Evolutionary conservation across 1,140 invertebrate species (phyloP).

Genomic region (Drosophila sp.): DNA sequence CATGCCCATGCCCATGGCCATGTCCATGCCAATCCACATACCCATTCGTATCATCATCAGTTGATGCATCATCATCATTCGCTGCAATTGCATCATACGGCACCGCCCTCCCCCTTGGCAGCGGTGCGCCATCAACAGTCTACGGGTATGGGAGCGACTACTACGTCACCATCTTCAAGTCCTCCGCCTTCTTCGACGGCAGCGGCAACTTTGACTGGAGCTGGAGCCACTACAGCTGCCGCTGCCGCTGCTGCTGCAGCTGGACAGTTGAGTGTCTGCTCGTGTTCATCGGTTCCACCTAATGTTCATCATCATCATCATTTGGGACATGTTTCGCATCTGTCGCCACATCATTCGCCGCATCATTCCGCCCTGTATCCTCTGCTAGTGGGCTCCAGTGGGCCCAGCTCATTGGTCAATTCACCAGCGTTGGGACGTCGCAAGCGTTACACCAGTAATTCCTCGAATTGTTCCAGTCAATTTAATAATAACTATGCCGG

Average conservation of each 20-base stretch:
- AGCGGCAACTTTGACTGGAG: constrained; percentile 23
- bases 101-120: constrained; percentile 63
- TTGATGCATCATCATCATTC: constrained; percentile 55
- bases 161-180: constrained; percentile 2
- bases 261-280: constrained; percentile 40
- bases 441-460: constrained; percentile 81
- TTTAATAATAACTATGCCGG: constrained; percentile 88
- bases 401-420: constrained; percentile 78
- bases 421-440: constrained; percentile 75
- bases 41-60: constrained; percentile 55
- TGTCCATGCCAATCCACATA: constrained; percentile 10
- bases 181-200: constrained; percentile 25
- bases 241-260: constrained; percentile 3
- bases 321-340: constrained; percentile 46
- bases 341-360: constrained; percentile 55
- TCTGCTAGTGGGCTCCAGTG: constrained; percentile 61
- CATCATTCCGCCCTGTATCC: constrained; percentile 71
- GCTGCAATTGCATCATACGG: constrained; percentile 62
- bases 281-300: constrained; percentile 44
- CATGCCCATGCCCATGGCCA: constrained; percentile 15
- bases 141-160: neutral
- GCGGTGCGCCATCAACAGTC: constrained; percentile 59
- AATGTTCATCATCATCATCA: constrained; percentile 45
- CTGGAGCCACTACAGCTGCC: constrained; percentile 4
- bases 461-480: constrained; percentile 83